Percentiles rank a stretch among this genome's conserved stretches.
Evolutionary conservation across 2,797 vertebrate species (phyloP).

Genomic region (Pteronotus mesoamericanus): DNA sequence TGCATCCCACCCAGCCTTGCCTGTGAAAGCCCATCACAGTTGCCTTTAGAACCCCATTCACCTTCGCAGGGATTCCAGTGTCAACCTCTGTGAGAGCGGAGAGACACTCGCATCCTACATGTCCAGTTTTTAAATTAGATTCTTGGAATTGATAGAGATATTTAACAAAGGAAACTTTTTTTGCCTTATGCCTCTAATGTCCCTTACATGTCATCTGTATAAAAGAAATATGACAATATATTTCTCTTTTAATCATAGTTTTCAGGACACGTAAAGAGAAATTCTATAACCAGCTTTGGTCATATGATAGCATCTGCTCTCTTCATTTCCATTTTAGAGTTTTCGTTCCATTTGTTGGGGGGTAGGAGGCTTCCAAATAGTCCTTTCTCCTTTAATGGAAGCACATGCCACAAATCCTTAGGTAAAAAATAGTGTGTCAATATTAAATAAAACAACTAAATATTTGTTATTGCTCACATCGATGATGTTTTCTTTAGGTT

Average conservation of each 20-base stretch:
- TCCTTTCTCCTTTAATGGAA: background rate
- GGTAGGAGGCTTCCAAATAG: background rate
- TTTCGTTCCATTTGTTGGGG: background rate
- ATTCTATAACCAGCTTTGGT: background rate
- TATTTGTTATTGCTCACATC: background rate
- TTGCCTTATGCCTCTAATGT: background rate
- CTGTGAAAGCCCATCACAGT: background rate
- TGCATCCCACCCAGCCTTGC: background rate
- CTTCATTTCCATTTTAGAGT: background rate
- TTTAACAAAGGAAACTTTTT: background rate
- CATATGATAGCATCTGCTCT: background rate
- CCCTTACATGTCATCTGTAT: background rate
- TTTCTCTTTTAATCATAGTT: background rate
- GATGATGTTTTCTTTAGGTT: background rate
- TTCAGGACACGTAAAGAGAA: background rate
- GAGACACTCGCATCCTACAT: background rate
- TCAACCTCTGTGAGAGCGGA: background rate
- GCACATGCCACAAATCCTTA: background rate
- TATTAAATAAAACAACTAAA: background rate
- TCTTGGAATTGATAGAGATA: background rate
- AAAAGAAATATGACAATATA: background rate
- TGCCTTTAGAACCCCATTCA: background rate
- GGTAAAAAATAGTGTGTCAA: background rate
- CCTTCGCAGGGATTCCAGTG: background rate
- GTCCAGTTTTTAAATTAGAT: background rate